These are phyloP conservation scores for Geodia barretti DNA, from an alignment of 37 sponge, comb jelly and placozoan genomes.

Conservation along the genomic window DNA sequence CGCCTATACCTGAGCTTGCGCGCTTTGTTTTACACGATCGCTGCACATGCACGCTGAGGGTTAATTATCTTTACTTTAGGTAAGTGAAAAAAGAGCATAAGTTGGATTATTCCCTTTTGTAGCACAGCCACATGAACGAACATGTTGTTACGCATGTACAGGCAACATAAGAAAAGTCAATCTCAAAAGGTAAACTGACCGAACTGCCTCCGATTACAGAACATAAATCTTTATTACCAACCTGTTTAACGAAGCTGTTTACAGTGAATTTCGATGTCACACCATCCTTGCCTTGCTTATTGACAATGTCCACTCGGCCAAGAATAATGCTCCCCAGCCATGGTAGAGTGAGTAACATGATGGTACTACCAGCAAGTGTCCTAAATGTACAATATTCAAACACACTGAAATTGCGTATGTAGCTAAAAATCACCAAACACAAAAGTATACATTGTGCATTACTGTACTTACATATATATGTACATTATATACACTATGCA, in stretches of 20 bases:
- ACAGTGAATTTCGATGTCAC: slow-evolving; percentile 35
- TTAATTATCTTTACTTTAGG: no score
- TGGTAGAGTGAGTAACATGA: slow-evolving; percentile 89
- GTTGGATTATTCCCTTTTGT: no score
- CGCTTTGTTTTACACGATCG: no score
- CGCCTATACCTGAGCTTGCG: no score
- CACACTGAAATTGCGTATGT: background rate
- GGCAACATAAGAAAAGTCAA: no score
- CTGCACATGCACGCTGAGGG: no score
- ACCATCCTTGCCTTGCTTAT: slow-evolving; percentile 59
- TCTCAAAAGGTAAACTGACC: no score
- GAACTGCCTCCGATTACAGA: no score
- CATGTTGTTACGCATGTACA: no score
- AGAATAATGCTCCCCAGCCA: slow-evolving; percentile 88
- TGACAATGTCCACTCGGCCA: slow-evolving; percentile 86
- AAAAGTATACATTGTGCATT: background rate
- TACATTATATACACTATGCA: background rate
- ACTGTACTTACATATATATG: background rate
- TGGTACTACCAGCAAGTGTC: slow-evolving; percentile 95
- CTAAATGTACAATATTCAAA: slow-evolving; percentile 21
- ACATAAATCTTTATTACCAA: no score
- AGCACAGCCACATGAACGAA: no score
- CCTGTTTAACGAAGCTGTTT: slow-evolving; percentile 67
- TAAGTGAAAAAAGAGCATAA: no score
- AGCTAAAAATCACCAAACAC: background rate